Evolutionary conservation across 2,888 invertebrate species (phyloP).

Genomic region (Aspidiotus destructor): DNA sequence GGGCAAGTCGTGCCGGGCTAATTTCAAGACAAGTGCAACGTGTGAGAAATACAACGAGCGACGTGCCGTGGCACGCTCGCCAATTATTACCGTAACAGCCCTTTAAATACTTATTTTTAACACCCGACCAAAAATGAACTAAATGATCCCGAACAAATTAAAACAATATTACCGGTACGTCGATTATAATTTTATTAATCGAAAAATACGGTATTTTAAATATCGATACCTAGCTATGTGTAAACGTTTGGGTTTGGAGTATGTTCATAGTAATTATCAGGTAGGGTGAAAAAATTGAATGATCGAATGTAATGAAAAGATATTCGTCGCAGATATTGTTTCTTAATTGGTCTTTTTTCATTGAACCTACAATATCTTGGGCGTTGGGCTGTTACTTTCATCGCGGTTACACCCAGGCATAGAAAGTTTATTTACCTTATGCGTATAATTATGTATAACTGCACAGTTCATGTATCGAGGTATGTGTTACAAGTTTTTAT

Average conservation of each 20-base stretch:
- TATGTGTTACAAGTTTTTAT: too few relatives aligned
- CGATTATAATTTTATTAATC: constrained; percentile 6
- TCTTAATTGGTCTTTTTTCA: too few relatives aligned
- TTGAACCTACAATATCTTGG: too few relatives aligned
- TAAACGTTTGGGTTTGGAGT: neutral
- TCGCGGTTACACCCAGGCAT: neutral
- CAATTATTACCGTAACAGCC: constrained; percentile 23
- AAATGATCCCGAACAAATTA: constrained; percentile 26
- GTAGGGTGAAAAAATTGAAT: neutral
- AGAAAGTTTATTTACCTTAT: neutral
- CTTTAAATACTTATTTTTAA: neutral
- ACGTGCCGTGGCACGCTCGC: constrained; percentile 15
- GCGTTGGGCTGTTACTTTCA: too few relatives aligned
- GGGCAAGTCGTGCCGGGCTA: too few relatives aligned
- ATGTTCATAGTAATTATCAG: neutral
- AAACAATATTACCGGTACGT: constrained; percentile 21
- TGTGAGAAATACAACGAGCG: neutral
- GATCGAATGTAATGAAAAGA: constrained; percentile 6
- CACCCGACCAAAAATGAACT: neutral
- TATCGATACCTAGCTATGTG: constrained; percentile 22
- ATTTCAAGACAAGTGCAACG: too few relatives aligned
- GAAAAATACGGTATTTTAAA: constrained; percentile 27
- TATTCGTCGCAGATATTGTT: neutral
- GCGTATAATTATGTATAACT: neutral
- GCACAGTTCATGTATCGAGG: too few relatives aligned